Conservation (phyloP, 2,797 vertebrate genomes). For the Sebastes cheni region DNA sequence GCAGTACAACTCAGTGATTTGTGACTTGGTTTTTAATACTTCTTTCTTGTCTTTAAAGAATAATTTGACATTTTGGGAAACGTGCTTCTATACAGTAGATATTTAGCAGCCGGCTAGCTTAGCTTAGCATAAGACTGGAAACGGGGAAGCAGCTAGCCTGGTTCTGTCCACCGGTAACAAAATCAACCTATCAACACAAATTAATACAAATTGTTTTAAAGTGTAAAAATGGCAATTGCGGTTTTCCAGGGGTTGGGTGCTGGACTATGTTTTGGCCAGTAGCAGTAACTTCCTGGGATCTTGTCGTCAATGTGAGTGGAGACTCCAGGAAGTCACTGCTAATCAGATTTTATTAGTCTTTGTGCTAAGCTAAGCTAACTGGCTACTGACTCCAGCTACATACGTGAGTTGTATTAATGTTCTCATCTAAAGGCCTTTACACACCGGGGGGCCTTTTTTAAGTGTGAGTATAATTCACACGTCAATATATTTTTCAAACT, state of each 20-base stretch:
- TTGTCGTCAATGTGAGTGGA: not conserved
- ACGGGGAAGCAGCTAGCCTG: not conserved
- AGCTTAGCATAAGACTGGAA: no score
- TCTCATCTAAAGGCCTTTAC: no score
- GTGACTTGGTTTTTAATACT: not conserved
- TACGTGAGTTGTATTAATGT: not conserved
- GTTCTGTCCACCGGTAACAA: not conserved
- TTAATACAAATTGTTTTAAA: not conserved
- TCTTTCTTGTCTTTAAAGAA: not conserved
- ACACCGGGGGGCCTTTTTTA: no score
- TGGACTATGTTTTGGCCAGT: not conserved
- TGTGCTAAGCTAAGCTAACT: not conserved
- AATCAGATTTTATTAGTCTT: not conserved
- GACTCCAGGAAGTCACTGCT: not conserved
- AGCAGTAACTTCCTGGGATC: not conserved
- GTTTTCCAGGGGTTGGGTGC: not conserved
- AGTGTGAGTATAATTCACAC: no score
- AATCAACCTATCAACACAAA: no score
- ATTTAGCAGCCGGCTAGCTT: no score
- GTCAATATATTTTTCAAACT: no score
- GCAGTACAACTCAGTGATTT: constrained; percentile 3
- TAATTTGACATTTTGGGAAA: not conserved
- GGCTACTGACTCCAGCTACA: not conserved
- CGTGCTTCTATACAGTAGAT: not conserved
- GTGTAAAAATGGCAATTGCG: not conserved